A percentile compares a stretch with the other conserved stretches of the same genome.
phyloP scores from a whole-genome alignment of 2,797 vertebrate genomes.

The Oophaga sylvatica region DNA sequence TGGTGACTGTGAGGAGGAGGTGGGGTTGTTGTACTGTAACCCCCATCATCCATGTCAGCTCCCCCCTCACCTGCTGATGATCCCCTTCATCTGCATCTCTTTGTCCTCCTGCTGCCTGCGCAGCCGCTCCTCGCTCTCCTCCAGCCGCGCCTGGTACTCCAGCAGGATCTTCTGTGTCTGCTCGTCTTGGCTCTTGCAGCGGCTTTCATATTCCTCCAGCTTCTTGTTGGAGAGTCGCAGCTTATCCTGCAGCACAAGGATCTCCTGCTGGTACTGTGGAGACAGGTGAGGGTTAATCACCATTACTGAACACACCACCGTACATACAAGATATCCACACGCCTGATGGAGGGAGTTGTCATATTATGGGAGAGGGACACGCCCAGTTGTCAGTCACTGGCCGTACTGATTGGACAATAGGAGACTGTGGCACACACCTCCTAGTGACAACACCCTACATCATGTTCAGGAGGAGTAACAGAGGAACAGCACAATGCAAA shows the following conservation, averaged over 20 bases:
- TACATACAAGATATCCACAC: too few species aligned
- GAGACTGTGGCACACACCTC: too few species aligned
- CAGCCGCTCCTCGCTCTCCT: conserved; percentile 94
- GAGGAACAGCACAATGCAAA: too few species aligned
- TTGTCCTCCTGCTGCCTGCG: conserved; percentile 95
- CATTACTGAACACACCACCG: too few species aligned
- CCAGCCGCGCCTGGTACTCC: conserved; percentile 95
- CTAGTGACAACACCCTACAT: too few species aligned
- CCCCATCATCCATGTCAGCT: not conserved
- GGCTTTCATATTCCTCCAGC: conserved; percentile 92
- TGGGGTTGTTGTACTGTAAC: not conserved
- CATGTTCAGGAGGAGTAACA: too few species aligned
- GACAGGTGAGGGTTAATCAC: not conserved
- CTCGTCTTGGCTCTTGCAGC: conserved; percentile 94
- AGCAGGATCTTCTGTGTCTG: conserved; percentile 93
- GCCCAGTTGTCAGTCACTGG: too few species aligned
- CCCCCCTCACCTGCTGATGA: conserved; percentile 89
- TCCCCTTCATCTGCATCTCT: conserved; percentile 98
- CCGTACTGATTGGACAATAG: too few species aligned
- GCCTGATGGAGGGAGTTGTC: too few species aligned
- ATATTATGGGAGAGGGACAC: too few species aligned
- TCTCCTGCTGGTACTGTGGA: conserved; percentile 89
- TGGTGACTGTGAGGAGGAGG: too few species aligned
- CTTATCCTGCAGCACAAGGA: conserved; percentile 92
- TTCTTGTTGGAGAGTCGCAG: conserved; percentile 91